Evolutionary conservation across 30 jellyfish, hydroid and myxozoan genomes (phyloP).

Genomic region (Aurelia sp.): DNA sequence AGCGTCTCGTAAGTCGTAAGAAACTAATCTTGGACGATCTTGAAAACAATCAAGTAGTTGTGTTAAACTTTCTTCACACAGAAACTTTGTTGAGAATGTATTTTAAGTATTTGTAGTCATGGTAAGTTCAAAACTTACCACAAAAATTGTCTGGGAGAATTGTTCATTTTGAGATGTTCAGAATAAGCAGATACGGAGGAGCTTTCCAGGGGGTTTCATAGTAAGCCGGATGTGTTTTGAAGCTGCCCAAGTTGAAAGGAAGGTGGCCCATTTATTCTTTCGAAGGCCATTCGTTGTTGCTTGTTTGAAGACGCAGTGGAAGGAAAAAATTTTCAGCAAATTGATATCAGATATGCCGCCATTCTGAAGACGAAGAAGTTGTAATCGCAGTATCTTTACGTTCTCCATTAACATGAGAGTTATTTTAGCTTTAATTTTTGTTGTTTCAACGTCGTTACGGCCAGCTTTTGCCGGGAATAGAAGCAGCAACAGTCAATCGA

Average conservation of each 20-base stretch:
- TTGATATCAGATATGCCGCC: neutral
- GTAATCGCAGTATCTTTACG: neutral
- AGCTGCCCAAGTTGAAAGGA: too few species aligned
- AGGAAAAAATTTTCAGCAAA: too few species aligned
- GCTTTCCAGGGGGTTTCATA: conserved; percentile 16
- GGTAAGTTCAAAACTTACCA: neutral
- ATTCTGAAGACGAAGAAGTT: neutral
- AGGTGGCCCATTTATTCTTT: neutral
- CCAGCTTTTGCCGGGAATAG: conserved; percentile 9
- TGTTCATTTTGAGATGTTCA: neutral
- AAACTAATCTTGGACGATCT: too few species aligned
- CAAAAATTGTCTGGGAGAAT: neutral
- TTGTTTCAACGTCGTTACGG: conserved; percentile 25
- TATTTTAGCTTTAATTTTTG: conserved; percentile 5
- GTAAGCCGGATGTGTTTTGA: too few species aligned
- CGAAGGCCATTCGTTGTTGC: neutral
- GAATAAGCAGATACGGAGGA: neutral
- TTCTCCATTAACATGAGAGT: conserved; percentile 17
- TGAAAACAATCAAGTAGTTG: too few species aligned
- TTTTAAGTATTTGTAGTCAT: neutral
- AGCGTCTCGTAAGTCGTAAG: too few species aligned
- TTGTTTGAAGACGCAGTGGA: neutral
- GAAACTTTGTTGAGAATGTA: too few species aligned
- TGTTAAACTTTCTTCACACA: too few species aligned
- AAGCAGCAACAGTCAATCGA: conserved; percentile 12